Evolutionary conservation across 2,888 invertebrate genomes (phyloP), one percentile per base, ranked within the genome.

Genomic region (Sarcophaga carnaria): DNA sequence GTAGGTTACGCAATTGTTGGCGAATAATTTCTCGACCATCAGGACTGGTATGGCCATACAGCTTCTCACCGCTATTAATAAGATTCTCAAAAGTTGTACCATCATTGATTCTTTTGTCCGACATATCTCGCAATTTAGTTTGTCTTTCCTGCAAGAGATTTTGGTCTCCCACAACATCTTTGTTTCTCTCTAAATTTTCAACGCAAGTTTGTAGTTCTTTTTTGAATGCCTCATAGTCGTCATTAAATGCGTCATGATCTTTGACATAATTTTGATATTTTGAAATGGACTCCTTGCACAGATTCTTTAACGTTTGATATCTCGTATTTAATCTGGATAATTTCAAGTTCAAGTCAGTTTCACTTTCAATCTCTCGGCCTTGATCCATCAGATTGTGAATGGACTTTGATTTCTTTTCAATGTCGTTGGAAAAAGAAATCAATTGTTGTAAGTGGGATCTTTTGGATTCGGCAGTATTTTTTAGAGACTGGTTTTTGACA

Each of bases 21-120:
- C 99, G 95, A 82, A 99, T 97, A 5, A 97, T 96, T 94, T 99
- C 99, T 89, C 99, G 95, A 3, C 99, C 99, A 91, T 99, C 98
- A 0, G 98, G 98, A 72, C 98, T 98, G 0, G 99, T 99, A 90
- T 98, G 98, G 0, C 97, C 96, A 91, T 98, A 99, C 0, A 99
- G 94, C 92, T 97, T 97, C 93, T 99, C 99, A 2, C 98, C 98
- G 54, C 96, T 95, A 90, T 98, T 98, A 14, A 98, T 95, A 6
- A 98, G 95, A 69, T 96, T 95, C 92, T 98, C 98, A 91, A 98
- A 97, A 60, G 95, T 95, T 0, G 96, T 95, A 62, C 96, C 96
- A 91, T 97, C 97, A 89, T 96, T 96, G 27, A 97, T 97, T 88
- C 97, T 95, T 8, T 95, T 95, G 89, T 98, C 98, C 17, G 96